Conservation (phyloP, 92 coral and sea anemone genomes). For the Chrysogorgia sp. region DNA sequence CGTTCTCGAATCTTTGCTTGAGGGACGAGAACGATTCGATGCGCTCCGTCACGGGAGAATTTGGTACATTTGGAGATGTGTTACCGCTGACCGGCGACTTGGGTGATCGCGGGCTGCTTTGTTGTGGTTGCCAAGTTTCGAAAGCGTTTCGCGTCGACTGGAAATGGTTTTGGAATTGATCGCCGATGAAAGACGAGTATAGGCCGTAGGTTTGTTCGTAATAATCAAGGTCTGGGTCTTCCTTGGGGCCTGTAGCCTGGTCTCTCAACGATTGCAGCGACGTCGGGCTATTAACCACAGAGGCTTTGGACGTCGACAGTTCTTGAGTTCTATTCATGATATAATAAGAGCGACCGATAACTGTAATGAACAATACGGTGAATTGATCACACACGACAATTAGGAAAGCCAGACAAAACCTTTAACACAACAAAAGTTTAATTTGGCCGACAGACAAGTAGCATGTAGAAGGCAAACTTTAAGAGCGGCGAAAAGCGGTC, state of each 20-base stretch:
- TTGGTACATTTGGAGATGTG: slow-evolving; percentile 15
- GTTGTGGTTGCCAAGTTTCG: slow-evolving; percentile 27
- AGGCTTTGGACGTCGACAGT: background rate
- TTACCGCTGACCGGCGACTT: slow-evolving; percentile 29
- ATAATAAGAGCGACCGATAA: background rate
- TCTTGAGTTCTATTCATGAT: background rate
- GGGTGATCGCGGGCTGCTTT: slow-evolving; percentile 3
- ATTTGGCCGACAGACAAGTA: too few relatives aligned
- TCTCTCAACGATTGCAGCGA: slow-evolving; percentile 14
- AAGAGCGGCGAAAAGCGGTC: background rate
- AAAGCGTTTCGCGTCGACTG: slow-evolving; percentile 6
- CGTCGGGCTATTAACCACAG: slow-evolving; percentile 7
- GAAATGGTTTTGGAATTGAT: slow-evolving; percentile 27
- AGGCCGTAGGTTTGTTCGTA: background rate
- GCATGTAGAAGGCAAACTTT: too few relatives aligned
- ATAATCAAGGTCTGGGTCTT: background rate
- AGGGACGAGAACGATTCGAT: slow-evolving; percentile 22
- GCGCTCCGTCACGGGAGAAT: slow-evolving; percentile 33
- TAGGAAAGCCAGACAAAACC: background rate
- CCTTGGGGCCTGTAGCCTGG: background rate
- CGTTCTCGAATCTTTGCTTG: slow-evolving; percentile 21
- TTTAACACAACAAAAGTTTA: too few relatives aligned
- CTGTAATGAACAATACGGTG: background rate
- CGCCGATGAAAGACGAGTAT: slow-evolving; percentile 7
- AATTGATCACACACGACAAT: background rate